These are phyloP conservation scores for Bufo gargarizans DNA, from an alignment of 2,113 vertebrate species.

Conservation along the genomic window DNA sequence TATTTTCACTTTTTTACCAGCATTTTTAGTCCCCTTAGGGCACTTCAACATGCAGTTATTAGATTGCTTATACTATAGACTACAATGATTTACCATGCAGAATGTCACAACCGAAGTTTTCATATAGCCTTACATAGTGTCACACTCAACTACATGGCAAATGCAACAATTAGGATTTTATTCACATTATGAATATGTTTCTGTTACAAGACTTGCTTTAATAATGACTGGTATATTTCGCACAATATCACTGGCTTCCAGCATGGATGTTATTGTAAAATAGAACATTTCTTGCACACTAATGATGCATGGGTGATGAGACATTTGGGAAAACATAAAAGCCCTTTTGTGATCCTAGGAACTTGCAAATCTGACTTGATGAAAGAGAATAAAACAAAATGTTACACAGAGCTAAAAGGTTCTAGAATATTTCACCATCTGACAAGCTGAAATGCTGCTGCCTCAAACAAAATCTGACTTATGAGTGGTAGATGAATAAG, in stretches of 20 bases:
- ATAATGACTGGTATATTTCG: conserved; percentile 6
- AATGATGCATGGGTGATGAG: conserved; percentile 38
- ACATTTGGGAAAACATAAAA: conserved; percentile 49
- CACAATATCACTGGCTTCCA: not conserved
- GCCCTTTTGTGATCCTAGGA: conserved; percentile 26
- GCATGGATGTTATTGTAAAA: not conserved
- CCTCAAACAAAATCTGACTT: not conserved
- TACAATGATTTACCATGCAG: too few species aligned
- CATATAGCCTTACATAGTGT: not conserved
- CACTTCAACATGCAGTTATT: too few species aligned
- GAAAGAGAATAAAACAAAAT: conserved; percentile 50
- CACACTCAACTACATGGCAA: not conserved
- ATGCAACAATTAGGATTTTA: not conserved
- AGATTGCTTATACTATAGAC: too few species aligned
- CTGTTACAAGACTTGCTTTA: not conserved
- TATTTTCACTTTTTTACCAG: too few species aligned
- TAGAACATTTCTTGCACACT: conserved; percentile 21
- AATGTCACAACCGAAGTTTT: too few species aligned
- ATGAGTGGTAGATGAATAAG: too few species aligned
- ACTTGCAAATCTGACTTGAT: conserved; percentile 33
- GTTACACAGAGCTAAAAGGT: conserved; percentile 34
- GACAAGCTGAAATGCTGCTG: not conserved
- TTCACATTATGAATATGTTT: not conserved
- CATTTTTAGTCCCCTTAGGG: too few species aligned
- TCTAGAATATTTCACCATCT: conserved; percentile 6